Percentiles rank a stretch among this genome's conserved stretches.
phyloP scores from a whole-genome alignment of 2,888 invertebrate species.

The Cheilosia pagana region DNA sequence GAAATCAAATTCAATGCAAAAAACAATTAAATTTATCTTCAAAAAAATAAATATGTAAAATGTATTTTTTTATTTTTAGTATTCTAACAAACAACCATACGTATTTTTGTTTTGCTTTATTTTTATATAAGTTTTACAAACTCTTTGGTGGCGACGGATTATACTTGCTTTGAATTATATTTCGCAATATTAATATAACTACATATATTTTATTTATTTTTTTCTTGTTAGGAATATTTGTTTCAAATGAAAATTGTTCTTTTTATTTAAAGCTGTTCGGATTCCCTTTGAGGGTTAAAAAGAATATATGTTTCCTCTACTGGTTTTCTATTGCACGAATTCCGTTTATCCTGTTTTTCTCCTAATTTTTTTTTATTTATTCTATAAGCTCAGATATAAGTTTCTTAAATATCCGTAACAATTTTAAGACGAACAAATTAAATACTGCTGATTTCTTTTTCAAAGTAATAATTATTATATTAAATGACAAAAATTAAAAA shows the following conservation, averaged over 20 bases:
- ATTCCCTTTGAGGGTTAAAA: constrained; percentile 30
- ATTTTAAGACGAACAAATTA: constrained; percentile 39
- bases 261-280: constrained; percentile 70
- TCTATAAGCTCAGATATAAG: constrained; percentile 69
- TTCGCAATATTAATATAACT: constrained; percentile 55
- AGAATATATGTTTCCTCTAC: neutral
- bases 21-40: constrained; percentile 35
- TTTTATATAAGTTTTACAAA: constrained; percentile 60
- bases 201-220: constrained; percentile 20
- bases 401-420: constrained; percentile 36
- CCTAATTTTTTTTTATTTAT: constrained; percentile 43
- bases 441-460: constrained; percentile 44
- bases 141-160: constrained; percentile 76
- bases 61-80: constrained; percentile 32
- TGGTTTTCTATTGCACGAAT: constrained; percentile 66
- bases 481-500: constrained; percentile 44
- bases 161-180: constrained; percentile 44
- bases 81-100: constrained; percentile 66
- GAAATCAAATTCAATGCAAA: constrained; percentile 27
- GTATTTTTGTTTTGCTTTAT: constrained; percentile 23
- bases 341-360: constrained; percentile 64
- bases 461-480: constrained; percentile 42
- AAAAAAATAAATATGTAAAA: constrained; percentile 35
- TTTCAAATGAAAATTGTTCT: constrained; percentile 67
- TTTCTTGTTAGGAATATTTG: constrained; percentile 68